These are phyloP conservation scores for Meriones psammophilus DNA, from an alignment of 2,797 vertebrate species.

Conservation along the genomic window DNA sequence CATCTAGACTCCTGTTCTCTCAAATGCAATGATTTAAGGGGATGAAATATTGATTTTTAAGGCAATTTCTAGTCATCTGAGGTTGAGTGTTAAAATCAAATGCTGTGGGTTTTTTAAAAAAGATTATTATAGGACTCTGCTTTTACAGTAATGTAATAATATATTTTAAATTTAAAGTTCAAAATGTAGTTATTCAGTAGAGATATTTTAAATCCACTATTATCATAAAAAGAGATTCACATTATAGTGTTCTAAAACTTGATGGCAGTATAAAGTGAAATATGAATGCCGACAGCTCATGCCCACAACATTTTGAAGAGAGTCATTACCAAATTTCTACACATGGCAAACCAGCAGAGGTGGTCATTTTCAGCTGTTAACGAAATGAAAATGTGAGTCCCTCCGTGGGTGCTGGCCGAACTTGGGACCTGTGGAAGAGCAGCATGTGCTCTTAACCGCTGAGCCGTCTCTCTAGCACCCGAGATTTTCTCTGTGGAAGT, in stretches of 20 bases:
- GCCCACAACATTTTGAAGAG: not conserved
- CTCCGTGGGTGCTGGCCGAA: not conserved
- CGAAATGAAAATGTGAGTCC: not conserved
- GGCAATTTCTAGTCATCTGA: constrained; percentile 23
- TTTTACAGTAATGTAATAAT: not conserved
- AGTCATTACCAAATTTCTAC: not conserved
- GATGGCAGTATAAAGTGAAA: constrained; percentile 24
- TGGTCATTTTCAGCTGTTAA: not conserved
- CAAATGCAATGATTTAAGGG: constrained; percentile 3
- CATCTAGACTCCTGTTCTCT: not conserved
- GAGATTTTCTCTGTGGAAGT: not conserved
- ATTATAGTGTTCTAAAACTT: not conserved
- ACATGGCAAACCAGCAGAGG: constrained; percentile 10
- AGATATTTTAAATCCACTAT: constrained; percentile 15
- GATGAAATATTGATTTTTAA: not conserved
- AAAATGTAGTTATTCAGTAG: not conserved
- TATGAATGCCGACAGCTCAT: not conserved
- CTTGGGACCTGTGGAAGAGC: not conserved
- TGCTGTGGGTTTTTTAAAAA: not conserved
- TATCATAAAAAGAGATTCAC: constrained; percentile 15
- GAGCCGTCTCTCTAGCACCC: not conserved
- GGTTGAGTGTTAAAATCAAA: constrained; percentile 10
- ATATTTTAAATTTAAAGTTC: constrained; percentile 19
- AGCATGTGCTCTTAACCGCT: not conserved
- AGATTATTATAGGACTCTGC: not conserved